Evolutionary conservation across 2,113 vertebrate species (phyloP).

Genomic region (Seriola aureovittata): DNA sequence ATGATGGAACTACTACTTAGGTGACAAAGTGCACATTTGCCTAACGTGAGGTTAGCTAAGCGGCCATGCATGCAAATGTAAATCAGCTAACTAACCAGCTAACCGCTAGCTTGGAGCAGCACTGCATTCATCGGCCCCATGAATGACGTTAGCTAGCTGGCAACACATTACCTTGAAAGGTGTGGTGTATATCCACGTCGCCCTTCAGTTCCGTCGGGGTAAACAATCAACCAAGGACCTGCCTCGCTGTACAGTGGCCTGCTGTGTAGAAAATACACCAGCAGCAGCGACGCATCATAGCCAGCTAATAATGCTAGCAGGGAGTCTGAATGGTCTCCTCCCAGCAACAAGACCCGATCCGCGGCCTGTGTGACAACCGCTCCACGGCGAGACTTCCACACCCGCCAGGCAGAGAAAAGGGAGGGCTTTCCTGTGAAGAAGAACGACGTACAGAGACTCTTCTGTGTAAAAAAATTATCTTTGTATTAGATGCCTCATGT

Average conservation of each 20-base stretch:
- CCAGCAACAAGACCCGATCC: constrained; percentile 76
- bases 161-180: constrained; percentile 79
- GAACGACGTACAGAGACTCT: neutral
- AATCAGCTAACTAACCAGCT: constrained; percentile 44
- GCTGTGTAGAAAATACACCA: constrained; percentile 55
- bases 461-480: constrained; percentile 39
- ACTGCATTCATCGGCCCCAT: constrained; percentile 46
- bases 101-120: constrained; percentile 59
- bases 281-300: constrained; percentile 74
- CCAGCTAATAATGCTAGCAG: constrained; percentile 72
- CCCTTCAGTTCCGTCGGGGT: constrained; percentile 41
- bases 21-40: neutral
- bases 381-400: constrained; percentile 51
- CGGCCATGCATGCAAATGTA: constrained; percentile 35
- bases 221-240: constrained; percentile 59
- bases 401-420: neutral
- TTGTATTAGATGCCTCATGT: constrained; percentile 32
- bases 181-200: constrained; percentile 64
- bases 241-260: constrained; percentile 40
- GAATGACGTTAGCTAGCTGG: constrained; percentile 60
- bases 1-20: neutral
- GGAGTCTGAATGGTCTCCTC: constrained; percentile 75
- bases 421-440: neutral
- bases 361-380: constrained; percentile 75
- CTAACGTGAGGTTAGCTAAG: constrained; percentile 9